Evolutionary conservation across 1,140 invertebrate genomes (phyloP), one percentile per base, ranked within the genome.

Genomic region (Mizuhopecten yessoensis): DNA sequence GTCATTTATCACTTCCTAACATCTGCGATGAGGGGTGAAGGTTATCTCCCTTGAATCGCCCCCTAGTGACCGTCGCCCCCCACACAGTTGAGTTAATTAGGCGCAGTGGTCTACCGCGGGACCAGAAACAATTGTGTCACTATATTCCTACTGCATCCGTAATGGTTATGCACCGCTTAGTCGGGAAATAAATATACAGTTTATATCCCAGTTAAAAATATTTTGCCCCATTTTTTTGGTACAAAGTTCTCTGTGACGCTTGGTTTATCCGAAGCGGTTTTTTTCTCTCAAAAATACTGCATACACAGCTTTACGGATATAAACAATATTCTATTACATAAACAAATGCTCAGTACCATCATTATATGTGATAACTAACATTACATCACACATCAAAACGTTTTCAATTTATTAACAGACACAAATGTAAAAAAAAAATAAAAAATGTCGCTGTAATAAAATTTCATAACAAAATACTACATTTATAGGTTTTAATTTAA

Each of bases 21-120:
- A 75, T 75, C 57, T 75, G 57, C 17, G 57, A 75, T 29, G 57
- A 45, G 57, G 57, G 57, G 5, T 29, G 5, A 5, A 20, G 57
- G 23, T 75, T 75, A 75, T 75, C 57, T 75, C 23, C 57, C 57
- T 29, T 29, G 1, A 17, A 75, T 75, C 57, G 57, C 57, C n/a
- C 57, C 23, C n/a, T 75, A 75, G 57, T 75, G 57, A 75, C 57
- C 57, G 57, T 75, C 57, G 57, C 57, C 57, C 57, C 57, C 57
- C 57, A 75, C 23, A 75, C 57, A 9, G 57, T 5, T 3, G 23
- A 17, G 57, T 17, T 75, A 75, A 75, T 75, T 75, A 75, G 23
- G 17, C n/a, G 11, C 1, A 75, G 57, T 29, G n/a, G 57, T 75
- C 57, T 75, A 75, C 57, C 57, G 57, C 57, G 23, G 11, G n/a